Evolutionary conservation across 2,888 invertebrate species (phyloP), one percentile per base, ranked within the genome.

Genomic region (Mesoligia furuncula): DNA sequence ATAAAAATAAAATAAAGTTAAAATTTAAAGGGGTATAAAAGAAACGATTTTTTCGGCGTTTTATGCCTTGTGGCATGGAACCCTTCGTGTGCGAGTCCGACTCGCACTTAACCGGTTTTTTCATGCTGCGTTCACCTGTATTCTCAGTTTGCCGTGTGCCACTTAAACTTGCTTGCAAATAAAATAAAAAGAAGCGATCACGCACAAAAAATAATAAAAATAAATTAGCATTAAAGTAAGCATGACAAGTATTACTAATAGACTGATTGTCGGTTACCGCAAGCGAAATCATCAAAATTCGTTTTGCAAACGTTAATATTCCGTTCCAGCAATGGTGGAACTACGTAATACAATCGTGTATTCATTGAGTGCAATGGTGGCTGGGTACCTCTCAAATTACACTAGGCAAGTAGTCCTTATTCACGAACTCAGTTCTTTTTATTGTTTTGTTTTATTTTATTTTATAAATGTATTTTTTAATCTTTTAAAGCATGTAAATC

Each of bases 201-300:
- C 67, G 83, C 71, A 77, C 31, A 62, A 77, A 76, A 70, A 76
- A 69, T 45, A 54, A 75, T 48, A 70, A 70, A 75, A 76, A 77
- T 61, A 71, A 48, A 71, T 77, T 57, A 45, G 54, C 70, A 80
- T 80, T 54, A 48, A 57, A 68, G 54, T 68, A 80, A 73, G 78
- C 70, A 64, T 77, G 71, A 51, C 77, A 76, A 72, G 71, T 70
- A 71, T 64, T 80, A 65, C 73, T 72, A 65, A 73, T 79, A 73
- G 70, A 20, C 72, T 70, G 45, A 75, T 70, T 85, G 81, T 67
- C 64, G n/a, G 70, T 73, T 73, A 75, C 77, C 69, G 48, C 74
- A 69, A 81, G 71, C 73, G 51, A 65, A 72, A 66, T 85, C 85
- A 81, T 84, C 70, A 84, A 85, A 77, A 77, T 84, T 74, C 71